Evolutionary conservation across 2,113 vertebrate genomes (phyloP).

Genomic region (Pteruthius melanotis): DNA sequence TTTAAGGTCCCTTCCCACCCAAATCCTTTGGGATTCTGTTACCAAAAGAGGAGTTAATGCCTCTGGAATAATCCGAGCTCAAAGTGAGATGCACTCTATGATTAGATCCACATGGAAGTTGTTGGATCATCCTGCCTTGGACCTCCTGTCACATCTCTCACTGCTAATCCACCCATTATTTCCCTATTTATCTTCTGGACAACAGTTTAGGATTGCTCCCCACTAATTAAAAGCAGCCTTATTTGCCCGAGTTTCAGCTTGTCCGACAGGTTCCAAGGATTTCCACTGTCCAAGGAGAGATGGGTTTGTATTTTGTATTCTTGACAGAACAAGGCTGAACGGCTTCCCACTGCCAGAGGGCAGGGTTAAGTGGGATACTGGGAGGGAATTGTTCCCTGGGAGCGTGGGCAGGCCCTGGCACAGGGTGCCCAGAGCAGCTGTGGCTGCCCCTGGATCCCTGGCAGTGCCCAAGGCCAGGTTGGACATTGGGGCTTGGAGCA

Average conservation of each 20-base stretch:
- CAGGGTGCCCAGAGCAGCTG: background rate
- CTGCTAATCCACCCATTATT: background rate
- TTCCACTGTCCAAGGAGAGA: background rate
- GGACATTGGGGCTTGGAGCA: background rate
- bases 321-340: background rate
- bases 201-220: background rate
- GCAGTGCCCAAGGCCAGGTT: accelerated
- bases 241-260: background rate
- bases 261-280: background rate
- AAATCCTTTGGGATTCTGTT: background rate
- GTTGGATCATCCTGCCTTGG: background rate
- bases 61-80: background rate
- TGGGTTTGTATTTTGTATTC: background rate
- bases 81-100: background rate
- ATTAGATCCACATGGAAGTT: constrained; percentile 11
- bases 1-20: background rate
- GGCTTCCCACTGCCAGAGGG: background rate
- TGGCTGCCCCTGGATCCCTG: background rate
- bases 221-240: background rate
- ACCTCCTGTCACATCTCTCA: constrained; percentile 3
- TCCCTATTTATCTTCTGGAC: background rate
- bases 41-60: background rate
- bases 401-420: background rate
- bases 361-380: accelerated
- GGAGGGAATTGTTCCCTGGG: background rate